Conservation (phyloP, 2,113 vertebrate species). For the Gymnorhina tibicen region DNA sequence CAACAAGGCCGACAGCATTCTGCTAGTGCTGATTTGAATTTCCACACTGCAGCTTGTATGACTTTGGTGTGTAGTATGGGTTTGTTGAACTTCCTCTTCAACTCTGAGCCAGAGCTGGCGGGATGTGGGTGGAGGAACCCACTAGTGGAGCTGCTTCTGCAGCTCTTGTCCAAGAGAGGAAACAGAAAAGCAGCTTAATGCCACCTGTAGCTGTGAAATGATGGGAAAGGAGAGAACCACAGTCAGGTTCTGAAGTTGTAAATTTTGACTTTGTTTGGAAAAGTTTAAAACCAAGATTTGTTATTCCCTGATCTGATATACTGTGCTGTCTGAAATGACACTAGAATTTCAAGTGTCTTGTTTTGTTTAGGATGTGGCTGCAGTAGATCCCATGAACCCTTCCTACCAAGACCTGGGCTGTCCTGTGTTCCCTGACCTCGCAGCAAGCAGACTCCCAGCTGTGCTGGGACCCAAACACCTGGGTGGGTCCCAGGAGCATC, state of each 20-base stretch:
- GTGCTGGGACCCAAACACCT: background rate
- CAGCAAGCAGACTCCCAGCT: background rate
- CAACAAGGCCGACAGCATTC: too few relatives aligned
- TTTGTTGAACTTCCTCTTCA: background rate
- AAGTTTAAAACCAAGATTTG: background rate
- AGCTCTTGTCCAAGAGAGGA: rapidly evolving
- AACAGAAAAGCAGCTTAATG: background rate
- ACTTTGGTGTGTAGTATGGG: rapidly evolving
- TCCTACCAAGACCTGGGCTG: rapidly evolving
- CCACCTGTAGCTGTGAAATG: rapidly evolving
- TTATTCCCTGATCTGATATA: background rate
- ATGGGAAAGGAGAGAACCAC: background rate
- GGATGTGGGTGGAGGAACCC: background rate
- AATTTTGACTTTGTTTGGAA: background rate
- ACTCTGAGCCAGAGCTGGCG: background rate
- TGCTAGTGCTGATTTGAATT: background rate
- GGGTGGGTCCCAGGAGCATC: too few relatives aligned
- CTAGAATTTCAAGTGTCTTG: background rate
- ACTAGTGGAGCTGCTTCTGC: background rate
- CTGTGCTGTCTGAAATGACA: background rate
- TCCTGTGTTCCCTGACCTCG: background rate
- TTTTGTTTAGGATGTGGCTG: background rate
- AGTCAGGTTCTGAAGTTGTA: background rate
- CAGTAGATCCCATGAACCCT: background rate
- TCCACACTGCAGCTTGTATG: too few relatives aligned